Base-by-base conservation (phyloP, 2,797 vertebrate genomes). In the Falco cherrug region DNA sequence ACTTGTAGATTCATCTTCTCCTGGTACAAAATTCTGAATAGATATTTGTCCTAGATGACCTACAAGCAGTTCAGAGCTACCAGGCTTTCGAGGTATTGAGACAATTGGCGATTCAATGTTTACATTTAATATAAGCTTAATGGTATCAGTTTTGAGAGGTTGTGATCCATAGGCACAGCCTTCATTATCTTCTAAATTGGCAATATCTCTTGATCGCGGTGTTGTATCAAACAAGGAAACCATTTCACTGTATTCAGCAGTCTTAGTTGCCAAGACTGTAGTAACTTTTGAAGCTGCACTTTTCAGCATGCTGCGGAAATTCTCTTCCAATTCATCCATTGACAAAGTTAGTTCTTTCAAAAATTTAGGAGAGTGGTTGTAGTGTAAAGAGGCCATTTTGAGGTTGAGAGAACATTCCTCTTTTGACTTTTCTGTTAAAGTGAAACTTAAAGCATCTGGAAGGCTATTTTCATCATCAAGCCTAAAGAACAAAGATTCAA, bases 321-420 rank as follows among this genome's bases (percentile, higher is more conserved):
- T 99, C 93, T 99, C 99, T 74, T 99, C 99, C 33, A 99, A 97
- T 87, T 99, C 99, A 51, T 99, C 99, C 97, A 99, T 99, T 31
- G 99, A 99, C 79, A 99, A 97, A 21, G 99, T 98, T 19, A 99
- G 93, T 68, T 99, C 99, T 89, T 99, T 99, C 93, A 99, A 94
- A 93, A 99, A 99, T 86, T 99, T 99, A 18, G 99, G 98, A 0
- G 99, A 99, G 97, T 99, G 99, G 97, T 99, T 99, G 85, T 99
- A 99, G 98, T 99, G 99, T 59, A 99, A 97, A 4, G 99, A 99
- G 3, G 99, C 99, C 99, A 99, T 99, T 84, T 98, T 98, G 53
- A 99, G 98, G 70, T 97, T 96, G 69, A 99, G 98, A 10, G 98
- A 98, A 95, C 99, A 99, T 37, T 99, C 99, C 47, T 99, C 99